phyloP scores from a whole-genome alignment of 2,797 vertebrate species.

The Atherinosoma microstoma region DNA sequence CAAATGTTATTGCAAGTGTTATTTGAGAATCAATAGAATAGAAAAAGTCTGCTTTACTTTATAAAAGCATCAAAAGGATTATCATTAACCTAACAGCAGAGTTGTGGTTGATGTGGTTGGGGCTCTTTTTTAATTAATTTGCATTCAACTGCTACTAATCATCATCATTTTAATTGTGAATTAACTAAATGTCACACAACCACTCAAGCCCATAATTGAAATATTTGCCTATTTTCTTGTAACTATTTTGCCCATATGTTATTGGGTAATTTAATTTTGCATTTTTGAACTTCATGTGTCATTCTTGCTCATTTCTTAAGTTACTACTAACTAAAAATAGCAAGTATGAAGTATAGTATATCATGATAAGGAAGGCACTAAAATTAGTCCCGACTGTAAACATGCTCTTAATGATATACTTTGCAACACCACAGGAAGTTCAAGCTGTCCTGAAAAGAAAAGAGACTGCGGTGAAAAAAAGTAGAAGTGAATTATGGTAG shows the following conservation, averaged over 20 bases:
- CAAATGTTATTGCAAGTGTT: no score
- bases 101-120: no score
- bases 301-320: neutral
- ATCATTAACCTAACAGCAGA: no score
- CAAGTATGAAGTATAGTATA: neutral
- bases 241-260: neutral
- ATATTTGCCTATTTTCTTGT: neutral
- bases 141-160: neutral
- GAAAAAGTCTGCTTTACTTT: no score
- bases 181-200: neutral
- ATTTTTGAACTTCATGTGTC: neutral
- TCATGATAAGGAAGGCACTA: neutral
- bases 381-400: neutral
- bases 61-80: no score
- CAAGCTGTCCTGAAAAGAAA: no score
- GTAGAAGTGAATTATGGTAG: no score
- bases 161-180: neutral
- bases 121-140: no score
- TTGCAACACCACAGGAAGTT: neutral
- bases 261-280: neutral
- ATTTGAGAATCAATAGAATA: no score
- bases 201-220: neutral
- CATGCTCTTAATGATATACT: neutral
- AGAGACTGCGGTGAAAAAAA: neutral
- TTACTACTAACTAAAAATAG: neutral